Conservation (phyloP, 2,888 invertebrate genomes). For the Scaeva pyrastri region DNA sequence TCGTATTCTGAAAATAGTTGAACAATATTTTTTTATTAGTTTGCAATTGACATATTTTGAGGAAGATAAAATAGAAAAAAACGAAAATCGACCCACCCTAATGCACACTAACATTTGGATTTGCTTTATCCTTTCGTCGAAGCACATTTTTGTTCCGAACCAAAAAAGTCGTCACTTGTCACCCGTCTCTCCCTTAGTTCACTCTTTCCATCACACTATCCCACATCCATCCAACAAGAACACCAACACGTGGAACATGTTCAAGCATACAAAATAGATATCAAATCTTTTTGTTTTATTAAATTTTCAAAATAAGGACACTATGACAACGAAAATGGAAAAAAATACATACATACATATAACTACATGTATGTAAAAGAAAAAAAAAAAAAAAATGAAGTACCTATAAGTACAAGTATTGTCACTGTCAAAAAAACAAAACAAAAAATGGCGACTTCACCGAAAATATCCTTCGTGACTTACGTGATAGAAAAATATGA, state of each 20-base stretch:
- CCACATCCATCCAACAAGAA: slow-evolving; percentile 4
- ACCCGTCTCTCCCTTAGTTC: neutral
- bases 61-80: no score
- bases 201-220: no score
- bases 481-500: slow-evolving; percentile 52
- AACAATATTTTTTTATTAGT: no score
- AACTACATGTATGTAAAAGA: no score
- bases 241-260: slow-evolving; percentile 17
- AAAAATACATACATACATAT: no score
- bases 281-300: slow-evolving; percentile 50
- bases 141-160: neutral
- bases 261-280: slow-evolving; percentile 48
- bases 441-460: neutral
- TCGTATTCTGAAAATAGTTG: no score
- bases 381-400: neutral
- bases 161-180: neutral
- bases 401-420: neutral
- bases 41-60: no score
- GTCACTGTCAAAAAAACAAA: neutral
- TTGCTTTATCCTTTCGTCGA: slow-evolving; percentile 3
- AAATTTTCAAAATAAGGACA: slow-evolving; percentile 63
- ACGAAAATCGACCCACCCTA: no score
- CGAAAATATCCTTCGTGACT: slow-evolving; percentile 57
- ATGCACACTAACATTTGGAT: slow-evolving; percentile 32
- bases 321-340: slow-evolving; percentile 27